Evolutionary conservation across 2,113 vertebrate species (phyloP), one percentile per base, ranked within the genome.

Genomic region (Arvicanthis niloticus): DNA sequence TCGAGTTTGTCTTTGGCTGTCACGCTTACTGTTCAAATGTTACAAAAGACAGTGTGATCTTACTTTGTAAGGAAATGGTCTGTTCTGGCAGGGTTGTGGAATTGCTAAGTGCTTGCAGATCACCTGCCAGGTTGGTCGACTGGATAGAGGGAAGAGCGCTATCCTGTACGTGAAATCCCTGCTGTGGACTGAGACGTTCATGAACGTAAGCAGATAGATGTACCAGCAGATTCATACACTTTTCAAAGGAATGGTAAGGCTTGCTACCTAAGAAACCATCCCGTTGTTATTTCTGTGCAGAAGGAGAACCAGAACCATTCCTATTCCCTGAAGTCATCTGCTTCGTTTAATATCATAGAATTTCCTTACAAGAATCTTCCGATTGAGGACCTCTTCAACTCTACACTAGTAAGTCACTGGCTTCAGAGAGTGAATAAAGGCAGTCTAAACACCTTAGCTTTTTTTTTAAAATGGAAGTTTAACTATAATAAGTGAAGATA

Each of bases 311-410:
- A 99, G 98, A 99, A 99, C 95, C 99, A 99, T 13, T 99, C 99
- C 0, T 99, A 99, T 48, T 98, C 98, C 89, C 98, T 99, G 65
- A 99, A 98, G 82, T 99, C 99, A 0, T 99, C 98, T 0, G 99
- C 99, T 40, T 98, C 99, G 7, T 99, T 99, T 98, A 99, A 5
- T 7, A 99, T 99, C 91, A 99, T 99, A 34, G 99, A 99, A 98
- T 99, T 99, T 98, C 99, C 99, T 0, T 99, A 99, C 86, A 99
- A 99, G 98, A 99, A 99, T 87, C 98, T 99, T 97, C 97, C 94
- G 7, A 98, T 98, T 45, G 99, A 99, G 92, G 98, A 99, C 16
- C 99, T 99, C 31, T 98, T 99, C 51, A 99, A 99, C 96, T 99
- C 98, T 42, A 99, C 99, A 62, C 98, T 99, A 12, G 99, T 99